Evolutionary conservation across 2,797 vertebrate species (phyloP).

Genomic region (Mormyrops attenuatus): DNA sequence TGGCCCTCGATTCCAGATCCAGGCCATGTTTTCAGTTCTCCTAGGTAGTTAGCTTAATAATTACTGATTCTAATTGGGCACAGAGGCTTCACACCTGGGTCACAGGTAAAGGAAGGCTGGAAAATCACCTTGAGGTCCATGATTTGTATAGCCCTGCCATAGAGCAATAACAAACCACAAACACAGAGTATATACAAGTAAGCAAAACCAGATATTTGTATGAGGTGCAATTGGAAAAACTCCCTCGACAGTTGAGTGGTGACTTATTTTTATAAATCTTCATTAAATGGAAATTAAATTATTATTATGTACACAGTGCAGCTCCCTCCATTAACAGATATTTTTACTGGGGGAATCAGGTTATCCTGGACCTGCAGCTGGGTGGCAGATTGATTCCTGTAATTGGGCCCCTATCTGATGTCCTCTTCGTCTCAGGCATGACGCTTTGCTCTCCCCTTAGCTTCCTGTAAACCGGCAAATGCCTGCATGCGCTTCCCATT

Average conservation of each 20-base stretch:
- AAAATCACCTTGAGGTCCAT: neutral
- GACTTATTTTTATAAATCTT: neutral
- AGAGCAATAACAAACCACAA: neutral
- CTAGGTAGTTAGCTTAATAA: neutral
- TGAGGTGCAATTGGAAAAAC: neutral
- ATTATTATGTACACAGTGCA: neutral
- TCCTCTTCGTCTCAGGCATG: neutral
- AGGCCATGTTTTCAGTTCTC: neutral
- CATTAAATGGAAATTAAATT: neutral
- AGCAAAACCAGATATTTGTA: neutral
- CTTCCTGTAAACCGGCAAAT: neutral
- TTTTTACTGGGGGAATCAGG: conserved; percentile 1
- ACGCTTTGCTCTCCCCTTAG: neutral
- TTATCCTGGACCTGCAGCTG: neutral
- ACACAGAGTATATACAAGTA: neutral
- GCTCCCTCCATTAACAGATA: neutral
- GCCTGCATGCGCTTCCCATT: neutral
- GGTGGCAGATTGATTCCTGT: neutral
- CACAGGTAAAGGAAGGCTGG: neutral
- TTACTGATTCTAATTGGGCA: neutral
- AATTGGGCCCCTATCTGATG: neutral
- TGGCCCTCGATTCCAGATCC: neutral
- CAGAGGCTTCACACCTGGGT: neutral
- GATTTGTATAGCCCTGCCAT: neutral
- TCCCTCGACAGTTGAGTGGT: neutral